phyloP scores from a whole-genome alignment of 1,140 invertebrate species.

The Patella vulgata region DNA sequence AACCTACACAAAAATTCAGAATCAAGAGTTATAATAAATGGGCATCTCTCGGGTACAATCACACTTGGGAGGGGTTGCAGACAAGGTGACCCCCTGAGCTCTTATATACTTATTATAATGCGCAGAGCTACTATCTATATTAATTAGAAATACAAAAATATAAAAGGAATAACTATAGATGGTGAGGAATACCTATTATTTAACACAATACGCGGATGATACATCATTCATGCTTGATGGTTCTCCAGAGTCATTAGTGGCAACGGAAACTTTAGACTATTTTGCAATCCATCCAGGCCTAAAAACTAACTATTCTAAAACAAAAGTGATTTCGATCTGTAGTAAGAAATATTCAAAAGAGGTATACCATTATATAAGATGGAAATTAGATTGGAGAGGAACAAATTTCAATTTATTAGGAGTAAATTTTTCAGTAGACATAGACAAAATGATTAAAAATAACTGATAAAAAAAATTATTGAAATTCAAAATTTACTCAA shows the following conservation, averaged over 20 bases:
- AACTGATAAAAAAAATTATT: slow-evolving; percentile 14
- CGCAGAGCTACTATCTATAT: slow-evolving; percentile 19
- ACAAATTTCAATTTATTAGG: slow-evolving; percentile 11
- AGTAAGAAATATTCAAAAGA: slow-evolving; percentile 17
- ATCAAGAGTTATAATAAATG: slow-evolving; percentile 8
- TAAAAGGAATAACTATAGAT: slow-evolving; percentile 18
- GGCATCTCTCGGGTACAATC: slow-evolving; percentile 7
- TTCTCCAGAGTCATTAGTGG: slow-evolving; percentile 12
- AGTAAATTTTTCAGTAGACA: slow-evolving; percentile 8
- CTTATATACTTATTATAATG: slow-evolving; percentile 15
- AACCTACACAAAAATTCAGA: slow-evolving; percentile 13
- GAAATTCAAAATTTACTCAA: slow-evolving; percentile 5
- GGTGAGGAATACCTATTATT: slow-evolving; percentile 4
- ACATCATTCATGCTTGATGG: slow-evolving; percentile 18
- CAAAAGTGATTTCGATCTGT: slow-evolving; percentile 17
- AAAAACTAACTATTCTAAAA: slow-evolving; percentile 18
- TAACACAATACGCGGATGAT: slow-evolving; percentile 22
- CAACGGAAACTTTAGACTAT: neutral
- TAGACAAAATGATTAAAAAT: too few species aligned
- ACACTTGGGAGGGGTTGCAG: slow-evolving; percentile 4
- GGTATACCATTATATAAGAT: neutral
- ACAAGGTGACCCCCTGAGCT: slow-evolving; percentile 13
- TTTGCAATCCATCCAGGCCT: slow-evolving; percentile 15
- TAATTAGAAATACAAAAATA: slow-evolving; percentile 11
- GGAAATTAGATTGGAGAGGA: slow-evolving; percentile 2